Percentiles rank a stretch among this genome's conserved stretches.
phyloP scores from a whole-genome alignment of 2,797 vertebrate genomes.

The Arnoldichthys spilopterus region DNA sequence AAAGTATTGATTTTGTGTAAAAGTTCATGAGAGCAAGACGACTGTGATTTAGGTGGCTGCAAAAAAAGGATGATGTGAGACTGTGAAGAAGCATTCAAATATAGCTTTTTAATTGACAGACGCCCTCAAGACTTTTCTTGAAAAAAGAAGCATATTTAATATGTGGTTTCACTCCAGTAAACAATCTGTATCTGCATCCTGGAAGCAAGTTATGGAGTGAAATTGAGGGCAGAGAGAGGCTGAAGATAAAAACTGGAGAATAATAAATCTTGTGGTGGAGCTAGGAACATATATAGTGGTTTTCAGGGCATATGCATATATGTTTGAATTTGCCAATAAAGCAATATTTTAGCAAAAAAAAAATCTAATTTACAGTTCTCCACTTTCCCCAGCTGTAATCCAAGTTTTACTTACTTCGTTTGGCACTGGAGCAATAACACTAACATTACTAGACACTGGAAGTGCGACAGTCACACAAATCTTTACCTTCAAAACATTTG shows the following conservation, averaged over 20 bases:
- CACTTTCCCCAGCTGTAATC: no score
- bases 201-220: neutral
- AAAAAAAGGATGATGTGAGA: neutral
- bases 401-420: no score
- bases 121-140: neutral
- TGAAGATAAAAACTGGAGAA: neutral
- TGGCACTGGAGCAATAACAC: no score
- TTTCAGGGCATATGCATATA: neutral
- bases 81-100: neutral
- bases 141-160: neutral
- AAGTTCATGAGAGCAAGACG: slow-evolving; percentile 21
- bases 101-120: slow-evolving; percentile 52
- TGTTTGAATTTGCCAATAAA: no score
- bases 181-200: neutral
- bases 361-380: no score
- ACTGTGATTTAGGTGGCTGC: neutral
- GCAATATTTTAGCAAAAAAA: no score
- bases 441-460: no score
- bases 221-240: neutral
- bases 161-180: neutral
- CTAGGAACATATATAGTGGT: no score
- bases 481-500: no score
- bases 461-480: no score
- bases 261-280: neutral
- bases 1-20: slow-evolving; percentile 59